A percentile compares a stretch with the other conserved stretches of the same genome.
phyloP scores from a whole-genome alignment of 2,113 vertebrate species.

The Theropithecus gelada region DNA sequence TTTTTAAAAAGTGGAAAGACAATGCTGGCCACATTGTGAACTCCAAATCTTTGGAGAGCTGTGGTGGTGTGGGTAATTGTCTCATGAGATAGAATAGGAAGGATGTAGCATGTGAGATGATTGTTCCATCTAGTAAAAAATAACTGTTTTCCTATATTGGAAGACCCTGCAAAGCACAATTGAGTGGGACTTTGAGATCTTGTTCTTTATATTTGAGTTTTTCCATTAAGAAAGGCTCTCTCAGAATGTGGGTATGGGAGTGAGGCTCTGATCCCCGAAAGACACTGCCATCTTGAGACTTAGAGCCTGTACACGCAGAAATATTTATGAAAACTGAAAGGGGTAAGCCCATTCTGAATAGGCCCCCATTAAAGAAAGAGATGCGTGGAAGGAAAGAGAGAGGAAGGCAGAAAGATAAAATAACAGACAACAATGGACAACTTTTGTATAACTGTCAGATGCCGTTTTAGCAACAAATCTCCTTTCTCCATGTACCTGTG shows the following conservation, averaged over 20 bases:
- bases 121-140: neutral
- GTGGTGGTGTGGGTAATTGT: neutral
- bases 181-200: neutral
- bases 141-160: neutral
- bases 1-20: neutral
- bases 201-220: neutral
- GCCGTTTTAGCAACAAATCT: neutral
- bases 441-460: neutral
- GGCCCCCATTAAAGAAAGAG: neutral
- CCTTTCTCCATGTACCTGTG: neutral
- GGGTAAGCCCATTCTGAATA: neutral
- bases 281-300: neutral
- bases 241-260: neutral
- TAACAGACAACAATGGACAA: neutral
- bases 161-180: neutral
- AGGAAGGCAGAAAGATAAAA: neutral
- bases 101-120: neutral
- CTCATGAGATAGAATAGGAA: neutral
- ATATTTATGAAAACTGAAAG: constrained; percentile 15
- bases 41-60: neutral
- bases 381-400: neutral
- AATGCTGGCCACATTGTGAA: neutral
- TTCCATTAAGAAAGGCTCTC: neutral
- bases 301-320: neutral
- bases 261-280: neutral